Base-by-base conservation (phyloP, 1,140 invertebrate genomes). In the Mamestra configurata region DNA sequence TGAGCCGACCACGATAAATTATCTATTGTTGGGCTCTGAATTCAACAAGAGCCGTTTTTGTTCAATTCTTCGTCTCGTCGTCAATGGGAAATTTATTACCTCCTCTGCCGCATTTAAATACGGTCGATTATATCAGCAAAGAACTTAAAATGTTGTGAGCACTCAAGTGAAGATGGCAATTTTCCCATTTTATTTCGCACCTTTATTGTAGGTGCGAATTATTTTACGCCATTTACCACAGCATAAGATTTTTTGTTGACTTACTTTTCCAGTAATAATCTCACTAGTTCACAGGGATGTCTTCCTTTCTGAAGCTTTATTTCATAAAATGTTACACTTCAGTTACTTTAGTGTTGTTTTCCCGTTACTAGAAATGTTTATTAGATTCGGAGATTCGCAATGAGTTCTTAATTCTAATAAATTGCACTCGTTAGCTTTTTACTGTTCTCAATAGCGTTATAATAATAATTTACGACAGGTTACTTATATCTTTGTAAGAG, bases 61-160 rank as follows among this genome's bases (percentile, higher is more conserved):
- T 94, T 93, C 92, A 91, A 93, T 93, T 93, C 92, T 93, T 92
- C 88, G 90, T 90, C 88, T 93, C 88, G 86, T 92, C 89, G 89
- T 94, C 91, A 94, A 94, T 92, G 89, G 92, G 79, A 89, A 94
- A 93, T 93, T 94, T 94, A 94, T 94, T 90, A 86, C 89, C 88
- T 82, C 84, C 85, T 89, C 88, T 88, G 85, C 86, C 87, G 89
- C 90, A 94, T 94, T 94, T 87, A 90, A 94, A 94, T 94, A 93
- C 91, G 88, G 86, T 77, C 89, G 92, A 91, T 92, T 93, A 92
- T 92, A 89, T 89, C 87, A 79, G 86, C 87, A 81, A 72, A 84
- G 86, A 86, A 90, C 84, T 86, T 90, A 88, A 84, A 92, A 89
- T 89, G 86, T 87, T 89, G 83, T 80, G 70, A 79, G 86, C 85